These are phyloP conservation scores for Equus przewalskii DNA, from an alignment of 2,113 vertebrate genomes.

Conservation along the genomic window DNA sequence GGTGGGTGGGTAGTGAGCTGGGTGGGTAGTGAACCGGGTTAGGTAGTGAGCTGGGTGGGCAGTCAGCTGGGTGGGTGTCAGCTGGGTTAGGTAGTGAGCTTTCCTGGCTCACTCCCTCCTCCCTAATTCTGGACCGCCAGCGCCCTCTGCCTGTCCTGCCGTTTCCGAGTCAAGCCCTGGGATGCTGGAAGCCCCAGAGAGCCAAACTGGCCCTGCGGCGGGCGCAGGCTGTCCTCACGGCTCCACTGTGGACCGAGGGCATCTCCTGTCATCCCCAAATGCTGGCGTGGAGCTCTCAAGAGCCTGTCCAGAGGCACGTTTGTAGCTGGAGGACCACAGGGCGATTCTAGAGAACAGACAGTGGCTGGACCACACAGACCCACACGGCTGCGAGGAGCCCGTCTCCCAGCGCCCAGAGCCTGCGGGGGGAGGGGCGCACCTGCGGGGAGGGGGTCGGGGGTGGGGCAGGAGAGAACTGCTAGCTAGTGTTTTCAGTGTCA, in stretches of 20 bases:
- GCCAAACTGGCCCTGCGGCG: fast-evolving
- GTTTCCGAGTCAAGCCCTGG: background rate
- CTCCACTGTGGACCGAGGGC: background rate
- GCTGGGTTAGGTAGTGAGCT: background rate
- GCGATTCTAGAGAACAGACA: too few species aligned
- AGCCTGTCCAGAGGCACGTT: background rate
- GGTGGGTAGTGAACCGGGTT: too few species aligned
- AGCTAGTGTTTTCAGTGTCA: background rate
- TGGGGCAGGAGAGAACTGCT: too few species aligned
- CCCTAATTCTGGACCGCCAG: background rate
- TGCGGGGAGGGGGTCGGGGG: too few species aligned
- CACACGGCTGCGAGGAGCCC: too few species aligned
- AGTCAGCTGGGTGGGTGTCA: too few species aligned
- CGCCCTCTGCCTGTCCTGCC: background rate
- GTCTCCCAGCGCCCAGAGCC: too few species aligned
- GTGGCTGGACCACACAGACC: too few species aligned
- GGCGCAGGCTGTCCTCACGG: background rate
- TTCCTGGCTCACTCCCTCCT: background rate
- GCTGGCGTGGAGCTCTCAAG: background rate
- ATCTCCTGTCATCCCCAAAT: background rate
- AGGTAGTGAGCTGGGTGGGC: background rate
- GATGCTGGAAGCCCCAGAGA: background rate
- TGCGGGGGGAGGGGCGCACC: too few species aligned
- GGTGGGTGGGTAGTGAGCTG: too few species aligned
- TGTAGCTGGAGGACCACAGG: background rate